A percentile compares a stretch with the other conserved stretches of the same genome.
phyloP scores from a whole-genome alignment of 2,888 invertebrate species.

The Apomyelois bistriatella region DNA sequence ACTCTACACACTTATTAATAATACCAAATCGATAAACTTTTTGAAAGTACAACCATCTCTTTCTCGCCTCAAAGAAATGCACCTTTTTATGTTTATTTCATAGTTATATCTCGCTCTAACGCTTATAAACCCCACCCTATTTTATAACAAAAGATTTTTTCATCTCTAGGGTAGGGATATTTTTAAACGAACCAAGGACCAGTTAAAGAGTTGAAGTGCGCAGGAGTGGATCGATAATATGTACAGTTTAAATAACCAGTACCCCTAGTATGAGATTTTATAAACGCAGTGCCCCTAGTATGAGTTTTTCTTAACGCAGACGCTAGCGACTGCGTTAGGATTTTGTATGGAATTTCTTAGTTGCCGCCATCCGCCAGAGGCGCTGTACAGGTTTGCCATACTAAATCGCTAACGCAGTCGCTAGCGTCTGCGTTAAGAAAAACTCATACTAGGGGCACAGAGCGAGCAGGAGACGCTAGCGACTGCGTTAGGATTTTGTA shows the following conservation, averaged over 20 bases:
- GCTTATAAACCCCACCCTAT: slow-evolving; percentile 39
- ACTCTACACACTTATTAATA: background rate
- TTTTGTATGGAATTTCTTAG: too few relatives aligned
- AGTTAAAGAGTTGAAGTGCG: slow-evolving; percentile 26
- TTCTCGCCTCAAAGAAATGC: slow-evolving; percentile 22
- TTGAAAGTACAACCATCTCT: slow-evolving; percentile 25
- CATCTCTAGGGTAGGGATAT: slow-evolving; percentile 33
- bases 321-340: too few relatives aligned
- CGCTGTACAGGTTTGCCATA: too few relatives aligned
- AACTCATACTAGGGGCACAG: too few relatives aligned
- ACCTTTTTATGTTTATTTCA: slow-evolving; percentile 28
- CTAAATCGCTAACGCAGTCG: too few relatives aligned
- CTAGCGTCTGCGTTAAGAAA: too few relatives aligned
- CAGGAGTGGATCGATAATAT: slow-evolving; percentile 30
- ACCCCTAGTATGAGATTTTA: too few relatives aligned
- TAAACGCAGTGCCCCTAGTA: too few relatives aligned
- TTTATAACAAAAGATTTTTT: slow-evolving; percentile 35
- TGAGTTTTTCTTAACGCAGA: too few relatives aligned
- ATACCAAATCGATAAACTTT: background rate
- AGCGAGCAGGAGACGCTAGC: too few relatives aligned
- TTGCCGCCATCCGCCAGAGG: too few relatives aligned
- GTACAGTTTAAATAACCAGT: background rate
- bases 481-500: too few relatives aligned
- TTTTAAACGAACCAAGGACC: slow-evolving; percentile 18
- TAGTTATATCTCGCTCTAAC: slow-evolving; percentile 33